These are phyloP conservation scores for Sapayoa aenigma DNA, from an alignment of 2,113 vertebrate species.

Conservation along the genomic window DNA sequence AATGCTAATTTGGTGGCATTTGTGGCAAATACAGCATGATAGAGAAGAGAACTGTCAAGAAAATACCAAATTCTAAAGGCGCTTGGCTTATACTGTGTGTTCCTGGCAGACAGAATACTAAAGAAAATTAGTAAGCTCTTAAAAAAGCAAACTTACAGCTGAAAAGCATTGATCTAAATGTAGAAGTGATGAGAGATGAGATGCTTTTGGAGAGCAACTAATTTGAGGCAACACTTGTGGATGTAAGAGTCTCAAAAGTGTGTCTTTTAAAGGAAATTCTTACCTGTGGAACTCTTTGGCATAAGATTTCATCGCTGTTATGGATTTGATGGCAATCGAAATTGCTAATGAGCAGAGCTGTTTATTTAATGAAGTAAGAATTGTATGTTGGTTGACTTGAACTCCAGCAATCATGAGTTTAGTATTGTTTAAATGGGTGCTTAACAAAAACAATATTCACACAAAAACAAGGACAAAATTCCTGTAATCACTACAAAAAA, in stretches of 20 bases:
- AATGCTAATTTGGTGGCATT: accelerated
- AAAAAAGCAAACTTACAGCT: background rate
- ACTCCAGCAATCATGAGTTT: background rate
- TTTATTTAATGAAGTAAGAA: background rate
- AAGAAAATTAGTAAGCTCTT: background rate
- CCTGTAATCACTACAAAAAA: background rate
- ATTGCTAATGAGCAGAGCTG: background rate
- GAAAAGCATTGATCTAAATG: background rate
- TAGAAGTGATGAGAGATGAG: background rate
- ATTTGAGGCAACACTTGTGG: background rate
- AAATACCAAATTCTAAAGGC: background rate
- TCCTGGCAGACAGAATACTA: background rate
- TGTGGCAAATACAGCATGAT: background rate
- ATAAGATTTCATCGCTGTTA: background rate
- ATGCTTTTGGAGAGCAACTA: background rate
- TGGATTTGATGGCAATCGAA: background rate
- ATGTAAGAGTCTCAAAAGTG: background rate
- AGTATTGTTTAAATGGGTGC: background rate
- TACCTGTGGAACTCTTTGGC: background rate
- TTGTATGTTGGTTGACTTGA: accelerated
- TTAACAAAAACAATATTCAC: background rate
- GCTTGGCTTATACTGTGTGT: background rate
- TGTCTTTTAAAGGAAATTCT: background rate
- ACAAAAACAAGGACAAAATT: background rate
- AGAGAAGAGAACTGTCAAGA: background rate